phyloP scores from a whole-genome alignment of 1,140 invertebrate genomes.

The Paraescarpia echinospica region DNA sequence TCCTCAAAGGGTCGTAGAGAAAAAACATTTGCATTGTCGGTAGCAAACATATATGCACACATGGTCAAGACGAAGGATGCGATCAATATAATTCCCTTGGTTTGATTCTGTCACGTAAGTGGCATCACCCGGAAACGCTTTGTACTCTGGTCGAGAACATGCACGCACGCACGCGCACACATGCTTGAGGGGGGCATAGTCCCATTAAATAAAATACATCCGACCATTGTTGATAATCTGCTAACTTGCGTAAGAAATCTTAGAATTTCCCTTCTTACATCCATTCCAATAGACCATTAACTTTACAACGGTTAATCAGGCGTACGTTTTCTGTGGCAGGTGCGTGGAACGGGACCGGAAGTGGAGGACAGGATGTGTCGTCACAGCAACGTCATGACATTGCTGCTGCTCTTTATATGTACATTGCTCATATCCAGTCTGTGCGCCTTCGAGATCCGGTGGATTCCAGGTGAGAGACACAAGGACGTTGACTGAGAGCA shows the following conservation, averaged over 20 bases:
- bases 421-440: neutral
- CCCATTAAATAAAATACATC: too few species aligned
- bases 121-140: too few species aligned
- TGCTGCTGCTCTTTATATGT: constrained; percentile 5
- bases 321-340: neutral
- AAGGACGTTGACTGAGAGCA: neutral
- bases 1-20: too few species aligned
- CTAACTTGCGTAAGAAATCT: too few species aligned
- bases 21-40: too few species aligned
- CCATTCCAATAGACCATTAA: neutral
- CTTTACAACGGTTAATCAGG: neutral
- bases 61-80: neutral
- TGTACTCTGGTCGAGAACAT: too few species aligned
- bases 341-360: neutral
- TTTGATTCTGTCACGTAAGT: too few species aligned
- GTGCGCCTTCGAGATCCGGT: constrained; percentile 2
- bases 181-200: too few species aligned
- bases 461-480: neutral
- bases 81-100: too few species aligned
- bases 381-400: neutral
- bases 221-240: too few species aligned
- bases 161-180: too few species aligned
- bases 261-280: too few species aligned
- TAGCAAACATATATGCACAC: neutral
- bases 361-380: neutral